phyloP scores from a whole-genome alignment of 2,888 invertebrate species.

The Amphiduros pacificus region DNA sequence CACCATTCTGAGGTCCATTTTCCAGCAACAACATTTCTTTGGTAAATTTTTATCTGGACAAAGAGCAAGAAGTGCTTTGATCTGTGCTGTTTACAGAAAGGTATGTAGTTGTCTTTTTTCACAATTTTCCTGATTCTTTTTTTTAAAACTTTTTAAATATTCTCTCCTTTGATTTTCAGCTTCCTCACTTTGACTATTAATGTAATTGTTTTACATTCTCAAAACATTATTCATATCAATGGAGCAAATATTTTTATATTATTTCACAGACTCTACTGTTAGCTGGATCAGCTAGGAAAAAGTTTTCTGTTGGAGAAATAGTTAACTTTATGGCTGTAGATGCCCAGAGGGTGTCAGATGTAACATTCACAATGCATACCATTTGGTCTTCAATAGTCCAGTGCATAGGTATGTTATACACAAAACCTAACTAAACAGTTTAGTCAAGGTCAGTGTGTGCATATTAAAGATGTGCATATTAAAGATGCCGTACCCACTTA shows the following conservation, averaged over 20 bases:
- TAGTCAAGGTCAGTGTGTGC: too few species aligned
- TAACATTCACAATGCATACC: conserved; percentile 11
- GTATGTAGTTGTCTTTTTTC: neutral
- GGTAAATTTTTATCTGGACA: conserved; percentile 10
- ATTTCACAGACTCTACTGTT: conserved; percentile 3
- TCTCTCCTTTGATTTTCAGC: too few species aligned
- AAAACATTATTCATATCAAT: too few species aligned
- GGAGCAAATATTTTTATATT: neutral
- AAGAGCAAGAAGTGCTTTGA: conserved; percentile 1
- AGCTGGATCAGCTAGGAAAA: conserved; percentile 6
- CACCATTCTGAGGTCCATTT: conserved; percentile 2
- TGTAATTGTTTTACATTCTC: too few species aligned
- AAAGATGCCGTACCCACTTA: too few species aligned
- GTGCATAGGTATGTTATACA: conserved; percentile 1
- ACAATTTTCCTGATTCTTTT: too few species aligned
- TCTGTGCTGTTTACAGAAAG: conserved; percentile 16
- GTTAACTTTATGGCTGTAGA: conserved; percentile 18
- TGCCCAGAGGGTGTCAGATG: conserved; percentile 12
- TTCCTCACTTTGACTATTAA: too few species aligned
- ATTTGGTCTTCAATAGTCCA: conserved; percentile 11
- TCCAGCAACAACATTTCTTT: conserved; percentile 3
- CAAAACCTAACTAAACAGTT: neutral
- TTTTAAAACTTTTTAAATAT: too few species aligned
- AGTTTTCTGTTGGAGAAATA: conserved; percentile 13
- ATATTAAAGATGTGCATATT: too few species aligned